Base-by-base conservation (phyloP, 2,888 invertebrate species). In the Cynaeus angustus region DNA sequence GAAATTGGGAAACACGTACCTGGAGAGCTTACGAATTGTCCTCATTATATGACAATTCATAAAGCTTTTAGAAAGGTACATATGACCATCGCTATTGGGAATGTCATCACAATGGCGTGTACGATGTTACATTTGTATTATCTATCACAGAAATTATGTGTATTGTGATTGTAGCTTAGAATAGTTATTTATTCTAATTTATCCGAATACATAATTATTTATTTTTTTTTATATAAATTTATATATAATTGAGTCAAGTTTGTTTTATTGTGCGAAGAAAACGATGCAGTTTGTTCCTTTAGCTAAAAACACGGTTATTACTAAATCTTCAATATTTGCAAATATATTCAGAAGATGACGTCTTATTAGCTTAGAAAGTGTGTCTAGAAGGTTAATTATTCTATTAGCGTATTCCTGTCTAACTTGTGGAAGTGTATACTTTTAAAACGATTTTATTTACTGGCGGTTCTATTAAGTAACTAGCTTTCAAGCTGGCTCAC, bases 1-100 rank as follows among this genome's bases (percentile, higher is more conserved):
- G 95, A 95, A 86, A 85, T 95, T 68, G 95, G 95, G 45, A 88
- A 88, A 78, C 88, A 93, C 76, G 86, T 92, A 45, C 87, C 92
- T 26, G 93, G 94, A 59, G 88, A 90, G 74, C 86, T 95, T 21
- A 88, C 90, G 12, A 89, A 92, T 80, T 94, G 94, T 81, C 93
- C 94, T 0, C 92, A 93, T 81, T 96, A 95, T 85, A 86, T 93
- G 76, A 89, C 89, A 78, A 89, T 94, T 10, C 90, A 95, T 80
- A 89, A 88, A 74, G 87, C 89, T 28, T 96, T 96, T 86, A 89
- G 95, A 56, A 88, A 89, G 43, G 89, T 92, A 59, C 96, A 96
- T 85, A 91, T 92, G 82, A 87, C 87, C 70, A 92, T 94, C 77
- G 95, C 95, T 9, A 90, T 93, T 83, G 93, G 94, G 66, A 95